Evolutionary conservation across 2,113 vertebrate genomes (phyloP), one percentile per base, ranked within the genome.

Genomic region (Nipponia nippon): DNA sequence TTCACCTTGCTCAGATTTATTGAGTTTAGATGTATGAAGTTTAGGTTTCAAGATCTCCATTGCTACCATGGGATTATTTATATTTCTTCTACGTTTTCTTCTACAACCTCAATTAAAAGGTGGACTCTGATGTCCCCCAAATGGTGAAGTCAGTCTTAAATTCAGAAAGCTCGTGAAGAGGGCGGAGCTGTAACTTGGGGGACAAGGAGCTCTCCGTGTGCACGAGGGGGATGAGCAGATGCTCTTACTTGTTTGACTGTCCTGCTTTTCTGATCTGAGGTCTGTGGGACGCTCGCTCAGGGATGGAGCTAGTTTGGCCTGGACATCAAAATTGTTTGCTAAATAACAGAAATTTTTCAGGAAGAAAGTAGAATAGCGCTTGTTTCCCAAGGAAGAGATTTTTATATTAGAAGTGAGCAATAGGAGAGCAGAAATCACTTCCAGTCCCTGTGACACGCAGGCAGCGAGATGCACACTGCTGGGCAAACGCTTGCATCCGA

Each of bases 141-240:
- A 86, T 12, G 30, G 44, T 29, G 53, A 72, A 72, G 10, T 56
- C 40, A 16, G 5, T 8, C 36, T 92, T 76, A 44, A 90, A 83
- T 53, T 88, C 58, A 69, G 66, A n/a, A 85, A 42, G 26, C 30
- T 69, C 2, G 0, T 49, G 50, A 42, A 55, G 44, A 23, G 22
- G 11, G 14, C 16, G 55, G 40, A 70, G 61, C 21, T 0, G 3
- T 42, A n/a, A 29, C 15, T 11, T 1, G 1, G 50, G n/a, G 56
- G 10, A 7, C 0, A 1, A 77, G 69, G 40, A 59, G 18, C 38
- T 16, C 29, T 46, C 84, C 34, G 42, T 13, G 63, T 17, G 42
- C 36, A 25, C 1, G 4, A 26, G 13, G 38, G 12, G 25, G 15
- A 9, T 30, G 34, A 80, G 67, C 34, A 25, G 80, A 49, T 36